These are phyloP conservation scores for Flabesymbios commensalis DNA, from an alignment of 2,888 invertebrate genomes.

Conservation along the genomic window DNA sequence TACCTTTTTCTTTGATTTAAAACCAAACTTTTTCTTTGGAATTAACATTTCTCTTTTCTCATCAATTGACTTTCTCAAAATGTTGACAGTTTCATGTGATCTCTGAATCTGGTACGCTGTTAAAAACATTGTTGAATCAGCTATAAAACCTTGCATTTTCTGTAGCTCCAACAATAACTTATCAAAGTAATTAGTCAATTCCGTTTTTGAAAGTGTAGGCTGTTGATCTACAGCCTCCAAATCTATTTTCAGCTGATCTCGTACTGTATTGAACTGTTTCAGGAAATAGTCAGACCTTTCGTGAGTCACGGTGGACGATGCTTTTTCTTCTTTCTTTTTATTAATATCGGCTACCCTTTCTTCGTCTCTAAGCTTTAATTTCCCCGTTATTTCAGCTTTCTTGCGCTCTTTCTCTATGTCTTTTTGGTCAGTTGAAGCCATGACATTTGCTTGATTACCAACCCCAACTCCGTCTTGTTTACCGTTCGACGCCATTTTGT, in stretches of 20 bases:
- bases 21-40: constrained; percentile 61
- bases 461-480: too few relatives aligned
- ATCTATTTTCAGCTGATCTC: constrained; percentile 39
- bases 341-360: constrained; percentile 46
- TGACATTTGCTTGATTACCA: too few relatives aligned
- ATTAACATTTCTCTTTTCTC: constrained; percentile 49
- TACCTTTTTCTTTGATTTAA: constrained; percentile 51
- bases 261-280: constrained; percentile 41
- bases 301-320: constrained; percentile 36
- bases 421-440: too few relatives aligned
- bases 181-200: constrained; percentile 47
- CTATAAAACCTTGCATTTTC: too few relatives aligned
- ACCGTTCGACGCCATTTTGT: too few relatives aligned
- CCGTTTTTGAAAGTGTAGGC: constrained; percentile 36
- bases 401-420: too few relatives aligned
- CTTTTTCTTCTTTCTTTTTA: constrained; percentile 45
- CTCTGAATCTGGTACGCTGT: too few relatives aligned
- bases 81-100: too few relatives aligned
- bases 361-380: too few relatives aligned
- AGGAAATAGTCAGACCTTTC: constrained; percentile 49
- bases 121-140: too few relatives aligned
- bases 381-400: too few relatives aligned
- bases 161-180: too few relatives aligned
- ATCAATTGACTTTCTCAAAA: constrained; percentile 46
- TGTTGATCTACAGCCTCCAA: constrained; percentile 36